phyloP scores from a whole-genome alignment of 2,113 vertebrate species.

The Salvelinus namaycush region DNA sequence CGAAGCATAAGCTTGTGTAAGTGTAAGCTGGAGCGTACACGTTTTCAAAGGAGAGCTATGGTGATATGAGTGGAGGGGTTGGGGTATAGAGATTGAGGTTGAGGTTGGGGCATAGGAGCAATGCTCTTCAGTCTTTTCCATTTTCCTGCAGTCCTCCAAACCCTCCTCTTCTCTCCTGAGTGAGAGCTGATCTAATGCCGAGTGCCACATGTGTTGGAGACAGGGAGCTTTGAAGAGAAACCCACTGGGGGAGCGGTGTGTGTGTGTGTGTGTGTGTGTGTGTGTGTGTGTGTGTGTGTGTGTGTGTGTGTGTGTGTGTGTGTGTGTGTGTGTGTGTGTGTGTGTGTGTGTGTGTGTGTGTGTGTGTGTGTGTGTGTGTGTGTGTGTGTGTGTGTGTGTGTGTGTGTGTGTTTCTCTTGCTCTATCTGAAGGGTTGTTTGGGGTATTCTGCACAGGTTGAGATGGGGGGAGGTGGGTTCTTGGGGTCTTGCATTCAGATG shows the following conservation, averaged over 20 bases:
- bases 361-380: constrained; percentile 29
- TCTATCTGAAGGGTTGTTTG: constrained; percentile 68
- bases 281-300: constrained; percentile 2
- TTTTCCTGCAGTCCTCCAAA: constrained; percentile 70
- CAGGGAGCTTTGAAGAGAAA: constrained; percentile 63
- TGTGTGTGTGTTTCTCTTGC: constrained; percentile 36
- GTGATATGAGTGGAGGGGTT: constrained; percentile 27
- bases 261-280: constrained; percentile 15
- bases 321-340: constrained; percentile 6
- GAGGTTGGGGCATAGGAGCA: constrained; percentile 30
- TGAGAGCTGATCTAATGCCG: constrained; percentile 73
- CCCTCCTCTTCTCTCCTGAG: constrained; percentile 64
- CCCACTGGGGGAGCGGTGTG: constrained; percentile 29
- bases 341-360: constrained; percentile 41
- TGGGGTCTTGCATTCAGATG: constrained; percentile 71
- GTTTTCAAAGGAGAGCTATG: neutral
- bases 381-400: constrained; percentile 29
- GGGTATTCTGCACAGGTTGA: constrained; percentile 66
- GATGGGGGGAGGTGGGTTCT: constrained; percentile 55
- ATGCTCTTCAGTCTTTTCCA: constrained; percentile 66
- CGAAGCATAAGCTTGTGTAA: too few relatives aligned
- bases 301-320: too few relatives aligned
- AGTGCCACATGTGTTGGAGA: constrained; percentile 63
- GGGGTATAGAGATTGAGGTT: neutral
- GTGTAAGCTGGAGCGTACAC: too few relatives aligned